These are phyloP conservation scores for Bilobella aurantiaca DNA, from an alignment of 1,140 invertebrate species.

Conservation along the genomic window DNA sequence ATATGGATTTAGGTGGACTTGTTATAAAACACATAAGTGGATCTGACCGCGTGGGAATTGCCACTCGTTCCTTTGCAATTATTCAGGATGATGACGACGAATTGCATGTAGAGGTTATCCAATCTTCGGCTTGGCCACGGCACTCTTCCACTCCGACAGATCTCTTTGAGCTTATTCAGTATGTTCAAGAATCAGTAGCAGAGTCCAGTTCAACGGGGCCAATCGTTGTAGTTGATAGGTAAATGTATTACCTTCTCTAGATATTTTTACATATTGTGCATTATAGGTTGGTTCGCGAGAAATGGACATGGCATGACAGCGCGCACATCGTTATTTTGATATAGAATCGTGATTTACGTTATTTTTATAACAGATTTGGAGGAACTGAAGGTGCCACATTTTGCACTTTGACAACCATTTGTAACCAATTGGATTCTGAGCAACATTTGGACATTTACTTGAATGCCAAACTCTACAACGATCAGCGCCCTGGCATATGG, in stretches of 20 bases:
- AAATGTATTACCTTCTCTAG: too few species aligned
- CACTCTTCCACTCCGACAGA: constrained; percentile 45
- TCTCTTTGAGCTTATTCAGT: constrained; percentile 61
- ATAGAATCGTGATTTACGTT: too few species aligned
- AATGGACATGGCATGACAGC: too few species aligned
- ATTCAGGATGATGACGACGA: constrained; percentile 74
- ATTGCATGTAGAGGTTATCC: constrained; percentile 72
- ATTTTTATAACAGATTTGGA: background rate
- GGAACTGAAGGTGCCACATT: background rate
- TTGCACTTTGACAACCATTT: background rate
- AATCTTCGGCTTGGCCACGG: constrained; percentile 65
- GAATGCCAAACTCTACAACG: background rate
- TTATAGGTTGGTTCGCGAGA: too few species aligned
- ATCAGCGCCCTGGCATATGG: background rate
- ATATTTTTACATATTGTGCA: too few species aligned
- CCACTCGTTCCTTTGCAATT: background rate
- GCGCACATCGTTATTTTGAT: too few species aligned
- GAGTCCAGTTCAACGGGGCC: constrained; percentile 78
- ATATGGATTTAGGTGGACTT: background rate
- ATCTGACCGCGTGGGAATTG: background rate
- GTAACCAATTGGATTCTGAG: constrained; percentile 1
- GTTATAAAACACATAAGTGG: background rate
- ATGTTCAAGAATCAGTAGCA: constrained; percentile 63
- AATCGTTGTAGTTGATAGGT: constrained; percentile 85
- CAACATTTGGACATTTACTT: background rate